Percentiles rank a stretch among this genome's conserved stretches.
These are phyloP conservation scores for Drosophila antonietae DNA, from an alignment of 2,888 invertebrate species.

Conservation along the genomic window DNA sequence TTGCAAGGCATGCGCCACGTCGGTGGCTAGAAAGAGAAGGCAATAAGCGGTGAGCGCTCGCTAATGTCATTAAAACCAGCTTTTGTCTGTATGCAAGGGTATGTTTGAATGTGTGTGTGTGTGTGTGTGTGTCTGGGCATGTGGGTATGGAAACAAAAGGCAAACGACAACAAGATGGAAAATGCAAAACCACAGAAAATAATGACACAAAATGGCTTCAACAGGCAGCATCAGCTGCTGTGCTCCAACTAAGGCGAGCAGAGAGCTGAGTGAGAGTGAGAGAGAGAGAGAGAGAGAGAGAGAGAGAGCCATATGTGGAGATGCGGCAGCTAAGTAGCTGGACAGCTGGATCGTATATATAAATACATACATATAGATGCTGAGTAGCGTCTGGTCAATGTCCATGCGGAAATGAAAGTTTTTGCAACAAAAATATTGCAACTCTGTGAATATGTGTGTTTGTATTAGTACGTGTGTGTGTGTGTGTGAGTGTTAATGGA, in stretches of 20 bases:
- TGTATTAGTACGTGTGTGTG: constrained; percentile 11
- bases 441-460: constrained; percentile 7
- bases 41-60: constrained; percentile 27
- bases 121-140: constrained; percentile 1
- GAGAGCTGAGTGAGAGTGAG: no score
- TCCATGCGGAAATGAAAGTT: constrained; percentile 71
- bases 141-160: constrained; percentile 53
- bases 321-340: not conserved
- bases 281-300: no score
- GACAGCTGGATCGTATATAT: not conserved
- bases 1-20: constrained; percentile 47
- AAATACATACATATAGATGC: not conserved
- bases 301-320: not conserved
- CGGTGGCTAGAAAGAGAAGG: constrained; percentile 14
- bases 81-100: constrained; percentile 37
- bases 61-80: constrained; percentile 67
- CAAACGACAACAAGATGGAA: constrained; percentile 59
- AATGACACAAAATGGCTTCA: constrained; percentile 72
- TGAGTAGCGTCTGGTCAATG: constrained; percentile 3
- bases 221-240: constrained; percentile 38
- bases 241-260: not conserved
- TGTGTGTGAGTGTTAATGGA: constrained; percentile 56
- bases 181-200: constrained; percentile 76
- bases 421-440: constrained; percentile 25
- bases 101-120: constrained; percentile 17